Evolutionary conservation across 2,888 invertebrate species (phyloP), one percentile per base, ranked within the genome.

Genomic region (Sicus ferrugineus): DNA sequence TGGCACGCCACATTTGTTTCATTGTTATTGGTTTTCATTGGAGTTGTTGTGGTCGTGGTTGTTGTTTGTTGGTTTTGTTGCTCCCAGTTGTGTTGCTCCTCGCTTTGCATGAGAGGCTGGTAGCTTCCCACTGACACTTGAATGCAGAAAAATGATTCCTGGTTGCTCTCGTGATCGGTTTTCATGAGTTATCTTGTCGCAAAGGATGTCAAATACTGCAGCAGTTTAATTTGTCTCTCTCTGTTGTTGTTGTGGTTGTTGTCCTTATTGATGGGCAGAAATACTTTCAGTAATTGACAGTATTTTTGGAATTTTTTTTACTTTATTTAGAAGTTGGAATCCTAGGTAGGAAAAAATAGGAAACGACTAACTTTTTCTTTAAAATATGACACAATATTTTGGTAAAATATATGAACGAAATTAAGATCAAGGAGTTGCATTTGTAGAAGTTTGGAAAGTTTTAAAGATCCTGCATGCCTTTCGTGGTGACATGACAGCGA

Each of bases 121-220:
- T 67, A 59, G 50, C 67, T 69, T 74, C 70, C 71, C 11, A 46
- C 46, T 42, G 11, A 42, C 42, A 42, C 4, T 4, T 4, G 11
- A 42, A 14, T 4, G n/a, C 9, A 16, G 23, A 54, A 54, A 23
- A 54, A 14, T 23, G 54, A 54, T 16, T 54, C 14, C 50, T 70
- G 70, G 68, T 69, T 70, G 69, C 66, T 73, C 70, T 74, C 70
- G 70, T 72, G 74, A n/a, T n/a, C 59, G 67, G 72, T 73, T 74
- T 74, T 74, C 71, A 72, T 74, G 71, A 54, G 54, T 16, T 16
- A 34, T 59, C 38, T 61, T 61, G 42, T 26, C 21, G 38, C 61
- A 21, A 61, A 26, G 42, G 42, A 61, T 26, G 61, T 42, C 61
- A 26, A 42, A 26, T 11, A 59, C 21, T 59, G 30, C 16, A 2